Evolutionary conservation across 2,113 vertebrate genomes (phyloP), one percentile per base, ranked within the genome.

Genomic region (Sphyrna mokarran): DNA sequence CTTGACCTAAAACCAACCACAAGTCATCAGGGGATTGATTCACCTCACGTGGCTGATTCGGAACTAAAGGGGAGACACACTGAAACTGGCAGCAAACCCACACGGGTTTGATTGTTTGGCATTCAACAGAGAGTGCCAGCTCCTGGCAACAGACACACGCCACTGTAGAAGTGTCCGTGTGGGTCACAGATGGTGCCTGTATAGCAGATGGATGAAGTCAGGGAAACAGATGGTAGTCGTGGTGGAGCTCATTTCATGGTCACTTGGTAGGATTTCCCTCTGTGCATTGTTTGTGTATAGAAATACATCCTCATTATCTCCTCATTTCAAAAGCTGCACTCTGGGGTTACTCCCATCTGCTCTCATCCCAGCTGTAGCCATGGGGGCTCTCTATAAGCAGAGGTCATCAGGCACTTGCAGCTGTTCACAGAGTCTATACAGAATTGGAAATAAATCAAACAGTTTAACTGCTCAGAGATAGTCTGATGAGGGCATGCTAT

Each of bases 221-320:
- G 16, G 20, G 89, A 93, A 68, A 14, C 89, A 93, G 89, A 93
- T 66, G 89, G 89, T 33, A 37, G 9, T 93, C 89, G 7, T 68
- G 33, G 89, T 93, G 89, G 61, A 66, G 89, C 89, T 93, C 61
- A 66, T 93, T 93, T 93, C n/a, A 63, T 22, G 89, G 89, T n/a
- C 89, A 93, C 89, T 93, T 66, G 26, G 89, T 68, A 63, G 89
- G n/a, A 63, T 93, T 93, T 93, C 89, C 89, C 80, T 61, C 61
- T n/a, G 89, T 22, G 89, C 61, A 93, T 68, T 93, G 80, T 83
- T 83, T 40, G 37, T 83, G 37, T 83, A 18, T 29, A 66, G 89
- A 93, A 93, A n/a, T 63, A 7, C 61, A 93, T 37, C 61, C 89
- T 93, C 61, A 93, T 93, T 93, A 93, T 93, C 89, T 68, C 89